Percentiles rank a stretch among this genome's conserved stretches.
Conservation (phyloP, 2,113 vertebrate genomes). For the Polypterus bichir region DNA sequence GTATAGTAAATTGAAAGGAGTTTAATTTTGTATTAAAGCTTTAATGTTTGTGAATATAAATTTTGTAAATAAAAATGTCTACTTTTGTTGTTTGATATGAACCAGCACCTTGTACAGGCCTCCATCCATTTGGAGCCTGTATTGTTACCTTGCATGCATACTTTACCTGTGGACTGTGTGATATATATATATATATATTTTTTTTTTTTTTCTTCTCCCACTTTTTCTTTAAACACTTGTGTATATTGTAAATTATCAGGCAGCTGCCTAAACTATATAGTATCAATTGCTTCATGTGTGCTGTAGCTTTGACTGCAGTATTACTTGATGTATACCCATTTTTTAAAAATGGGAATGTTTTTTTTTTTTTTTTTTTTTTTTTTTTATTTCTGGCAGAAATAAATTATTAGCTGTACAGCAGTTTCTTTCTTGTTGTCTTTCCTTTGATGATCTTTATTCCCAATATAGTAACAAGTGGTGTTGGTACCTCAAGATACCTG, state of each 20-base stretch:
- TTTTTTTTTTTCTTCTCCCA: background rate
- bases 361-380: slow-evolving; percentile 1
- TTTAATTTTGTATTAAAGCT: background rate
- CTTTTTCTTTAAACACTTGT: slow-evolving; percentile 7
- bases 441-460: background rate
- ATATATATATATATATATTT: too few species aligned
- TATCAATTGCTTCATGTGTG: slow-evolving; percentile 1
- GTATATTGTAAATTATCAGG: slow-evolving; percentile 7
- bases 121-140: too few species aligned
- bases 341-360: background rate
- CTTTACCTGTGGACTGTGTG: slow-evolving; percentile 9
- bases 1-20: too few species aligned
- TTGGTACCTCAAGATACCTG: too few species aligned
- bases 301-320: background rate
- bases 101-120: slow-evolving; percentile 11
- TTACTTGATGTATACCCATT: slow-evolving; percentile 9
- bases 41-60: slow-evolving; percentile 1
- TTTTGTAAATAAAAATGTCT: background rate
- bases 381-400: slow-evolving; percentile 3
- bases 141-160: background rate
- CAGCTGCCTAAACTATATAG: background rate
- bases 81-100: slow-evolving; percentile 4
- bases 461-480: too few species aligned
- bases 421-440: background rate
- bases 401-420: slow-evolving; percentile 17